Evolutionary conservation across 2,888 invertebrate species (phyloP).

Genomic region (Schizotus pectinicornis): DNA sequence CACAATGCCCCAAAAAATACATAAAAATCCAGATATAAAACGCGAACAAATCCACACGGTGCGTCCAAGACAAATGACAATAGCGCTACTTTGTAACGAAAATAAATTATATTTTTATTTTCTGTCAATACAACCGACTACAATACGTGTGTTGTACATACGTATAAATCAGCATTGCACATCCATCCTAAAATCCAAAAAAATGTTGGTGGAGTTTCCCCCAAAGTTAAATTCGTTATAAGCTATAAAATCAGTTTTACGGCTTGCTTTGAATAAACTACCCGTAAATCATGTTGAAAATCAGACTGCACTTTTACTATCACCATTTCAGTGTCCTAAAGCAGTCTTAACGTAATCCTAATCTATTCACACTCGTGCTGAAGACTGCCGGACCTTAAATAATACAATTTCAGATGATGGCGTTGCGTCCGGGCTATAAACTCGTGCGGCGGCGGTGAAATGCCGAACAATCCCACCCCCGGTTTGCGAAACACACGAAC

Average conservation of each 20-base stretch:
- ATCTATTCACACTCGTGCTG: conserved; percentile 48
- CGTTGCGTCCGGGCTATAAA: conserved; percentile 12
- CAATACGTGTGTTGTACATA: conserved; percentile 7
- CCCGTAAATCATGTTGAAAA: conserved; percentile 43
- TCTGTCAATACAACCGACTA: conserved; percentile 13
- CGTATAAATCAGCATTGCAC: conserved; percentile 26
- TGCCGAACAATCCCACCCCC: background rate
- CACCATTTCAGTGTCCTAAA: conserved; percentile 48
- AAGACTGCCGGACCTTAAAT: conserved; percentile 44
- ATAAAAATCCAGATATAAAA: background rate
- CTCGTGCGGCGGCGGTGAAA: background rate
- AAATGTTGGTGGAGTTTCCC: conserved; percentile 39
- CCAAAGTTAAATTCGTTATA: conserved; percentile 49
- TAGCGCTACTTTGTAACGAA: conserved; percentile 29
- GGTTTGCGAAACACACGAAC: background rate
- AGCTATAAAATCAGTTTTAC: conserved; percentile 47
- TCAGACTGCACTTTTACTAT: conserved; percentile 42
- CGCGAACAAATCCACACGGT: background rate
- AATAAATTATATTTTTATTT: conserved; percentile 33
- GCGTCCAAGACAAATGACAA: conserved; percentile 18
- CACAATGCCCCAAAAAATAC: conserved; percentile 20
- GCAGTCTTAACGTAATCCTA: conserved; percentile 47
- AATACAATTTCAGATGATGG: conserved; percentile 46
- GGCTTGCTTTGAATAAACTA: conserved; percentile 45
- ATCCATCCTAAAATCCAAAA: conserved; percentile 29